Base-by-base conservation (phyloP, 2,888 invertebrate species). In the Xestia c-nigrum region DNA sequence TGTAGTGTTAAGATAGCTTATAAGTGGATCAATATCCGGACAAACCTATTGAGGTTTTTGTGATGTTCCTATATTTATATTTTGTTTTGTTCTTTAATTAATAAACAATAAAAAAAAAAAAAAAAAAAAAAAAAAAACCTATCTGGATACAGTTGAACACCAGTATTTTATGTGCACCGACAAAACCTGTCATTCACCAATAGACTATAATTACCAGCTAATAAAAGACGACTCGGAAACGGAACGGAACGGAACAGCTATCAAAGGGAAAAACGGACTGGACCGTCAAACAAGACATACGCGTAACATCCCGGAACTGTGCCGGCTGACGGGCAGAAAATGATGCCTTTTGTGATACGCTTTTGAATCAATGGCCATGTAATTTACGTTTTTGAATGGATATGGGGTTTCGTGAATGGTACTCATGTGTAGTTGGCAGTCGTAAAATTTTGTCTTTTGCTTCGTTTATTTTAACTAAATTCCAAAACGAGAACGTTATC, bases 271-370 rank as follows among this genome's bases (percentile, higher is more conserved):
- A 52, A 72, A 65, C 47, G 57, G 66, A 52, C 66, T 38, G 78
- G 24, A 10, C 40, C 50, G n/a, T 71, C 79, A 84, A 74, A 84
- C 67, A 74, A 74, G 80, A 82, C 70, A 70, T 57, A 73, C 50
- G 55, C 31, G 57, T 47, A 69, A 31, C 65, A 24, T 73, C 50
- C 73, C 57, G 84, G 72, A 78, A 67, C 50, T 4, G 5, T 5
- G 12, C 31, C 38, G 72, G 46, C 43, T 47, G 67, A 64, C 72
- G 70, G 66, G 73, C 69, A 68, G 68, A 61, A 83, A 81, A 74
- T 78, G 47, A 68, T 71, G 70, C 50, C 84, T 82, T 74, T 82
- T 74, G 80, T 82, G 64, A 65, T 67, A 66, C 24, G 68, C 68
- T 79, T 83, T 64, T 70, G 63, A 78, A 55, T 72, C 38, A 55